These are phyloP conservation scores for Phyllotreta cruciferae DNA, from an alignment of 2,888 invertebrate genomes.

Conservation along the genomic window DNA sequence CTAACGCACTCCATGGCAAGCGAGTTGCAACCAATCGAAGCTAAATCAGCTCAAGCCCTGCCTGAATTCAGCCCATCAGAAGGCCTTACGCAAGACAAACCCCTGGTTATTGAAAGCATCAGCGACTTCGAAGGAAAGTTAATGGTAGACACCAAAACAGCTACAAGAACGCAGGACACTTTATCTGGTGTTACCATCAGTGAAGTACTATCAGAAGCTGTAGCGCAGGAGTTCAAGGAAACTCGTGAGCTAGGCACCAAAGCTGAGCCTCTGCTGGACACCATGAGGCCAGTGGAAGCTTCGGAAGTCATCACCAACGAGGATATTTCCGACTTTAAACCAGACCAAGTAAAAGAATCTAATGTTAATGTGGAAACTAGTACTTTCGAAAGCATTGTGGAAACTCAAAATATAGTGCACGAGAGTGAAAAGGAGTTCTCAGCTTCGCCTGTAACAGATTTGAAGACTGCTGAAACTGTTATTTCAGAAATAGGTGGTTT, in stretches of 20 bases:
- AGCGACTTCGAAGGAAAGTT: conserved; percentile 53
- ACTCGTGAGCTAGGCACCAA: conserved; percentile 57
- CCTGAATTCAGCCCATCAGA: conserved; percentile 43
- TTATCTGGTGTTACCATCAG: conserved; percentile 65
- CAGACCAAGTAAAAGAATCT: conserved; percentile 48
- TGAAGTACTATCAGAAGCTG: conserved; percentile 60
- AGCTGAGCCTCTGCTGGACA: conserved; percentile 54
- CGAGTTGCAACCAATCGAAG: conserved; percentile 37
- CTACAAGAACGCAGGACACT: conserved; percentile 64
- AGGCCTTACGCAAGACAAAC: conserved; percentile 42
- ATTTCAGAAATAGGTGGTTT: conserved; percentile 1
- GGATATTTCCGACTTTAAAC: conserved; percentile 47
- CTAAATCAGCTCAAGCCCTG: conserved; percentile 41
- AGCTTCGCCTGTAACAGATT: conserved; percentile 50
- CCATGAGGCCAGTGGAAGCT: conserved; percentile 55
- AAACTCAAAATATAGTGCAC: conserved; percentile 58
- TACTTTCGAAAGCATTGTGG: conserved; percentile 58
- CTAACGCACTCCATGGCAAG: conserved; percentile 41
- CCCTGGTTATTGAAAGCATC: conserved; percentile 44
- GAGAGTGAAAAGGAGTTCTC: conserved; percentile 60
- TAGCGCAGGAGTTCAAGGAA: conserved; percentile 54
- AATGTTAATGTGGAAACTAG: conserved; percentile 56
- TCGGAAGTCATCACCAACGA: conserved; percentile 51
- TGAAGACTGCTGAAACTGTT: conserved; percentile 52
- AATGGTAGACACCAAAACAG: conserved; percentile 63